A percentile compares a stretch with the other conserved stretches of the same genome.
phyloP scores from a whole-genome alignment of 2,113 vertebrate species.

The Nyctibius bracteatus region DNA sequence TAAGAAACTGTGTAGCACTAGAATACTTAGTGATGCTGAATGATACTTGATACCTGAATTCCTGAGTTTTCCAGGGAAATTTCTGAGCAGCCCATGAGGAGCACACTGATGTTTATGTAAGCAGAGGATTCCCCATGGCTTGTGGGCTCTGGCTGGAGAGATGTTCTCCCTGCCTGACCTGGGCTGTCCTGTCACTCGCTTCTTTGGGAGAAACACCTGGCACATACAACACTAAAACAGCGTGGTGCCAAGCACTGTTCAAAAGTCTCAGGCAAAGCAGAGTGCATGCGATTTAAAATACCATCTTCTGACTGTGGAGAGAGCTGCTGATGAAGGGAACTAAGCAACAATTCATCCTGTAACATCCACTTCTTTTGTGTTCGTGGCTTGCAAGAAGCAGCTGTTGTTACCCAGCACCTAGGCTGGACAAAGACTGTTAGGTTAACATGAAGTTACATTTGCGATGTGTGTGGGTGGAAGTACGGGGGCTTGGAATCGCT shows the following conservation, averaged over 20 bases:
- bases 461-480: not conserved
- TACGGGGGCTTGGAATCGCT: not conserved
- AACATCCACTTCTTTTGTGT: not conserved
- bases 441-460: constrained; percentile 25
- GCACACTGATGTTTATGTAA: not conserved
- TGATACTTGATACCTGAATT: not conserved
- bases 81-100: not conserved
- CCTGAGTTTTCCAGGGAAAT: not conserved
- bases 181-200: not conserved
- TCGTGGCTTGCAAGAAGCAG: not conserved
- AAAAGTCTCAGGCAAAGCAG: not conserved
- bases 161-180: not conserved
- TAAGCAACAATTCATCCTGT: not conserved
- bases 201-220: not conserved
- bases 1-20: not conserved
- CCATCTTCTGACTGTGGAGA: not conserved
- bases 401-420: not conserved
- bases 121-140: not conserved
- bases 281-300: not conserved
- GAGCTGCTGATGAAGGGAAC: not conserved
- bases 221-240: not conserved
- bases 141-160: not conserved
- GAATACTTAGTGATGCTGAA: not conserved
- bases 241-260: fast-evolving
- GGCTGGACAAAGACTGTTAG: not conserved